Evolutionary conservation across 1,140 invertebrate species (phyloP).

Genomic region (Scaptomyza hsui): DNA sequence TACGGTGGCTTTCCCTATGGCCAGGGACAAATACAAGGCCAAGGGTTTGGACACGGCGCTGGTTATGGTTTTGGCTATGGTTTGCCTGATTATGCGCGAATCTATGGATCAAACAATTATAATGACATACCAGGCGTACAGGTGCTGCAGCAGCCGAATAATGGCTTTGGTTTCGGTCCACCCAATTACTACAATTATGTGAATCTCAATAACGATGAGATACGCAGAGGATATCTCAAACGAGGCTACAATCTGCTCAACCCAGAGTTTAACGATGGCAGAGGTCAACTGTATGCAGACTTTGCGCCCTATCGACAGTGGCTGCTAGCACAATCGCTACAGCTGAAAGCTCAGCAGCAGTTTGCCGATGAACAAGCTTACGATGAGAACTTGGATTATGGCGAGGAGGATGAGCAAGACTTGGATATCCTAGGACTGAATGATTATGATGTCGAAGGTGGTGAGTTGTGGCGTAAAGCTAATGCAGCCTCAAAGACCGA

Average conservation of each 20-base stretch:
- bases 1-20: not conserved
- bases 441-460: conserved; percentile 4
- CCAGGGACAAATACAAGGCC: not conserved
- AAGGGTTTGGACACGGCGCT: not conserved
- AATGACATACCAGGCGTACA: conserved; percentile 11
- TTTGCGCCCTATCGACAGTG: not conserved
- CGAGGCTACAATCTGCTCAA: not conserved
- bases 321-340: not conserved
- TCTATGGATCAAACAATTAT: conserved; percentile 1
- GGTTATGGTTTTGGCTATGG: not conserved
- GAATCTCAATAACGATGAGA: not conserved
- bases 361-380: not conserved
- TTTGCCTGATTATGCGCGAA: not conserved
- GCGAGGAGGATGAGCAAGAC: conserved; percentile 1
- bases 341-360: not conserved
- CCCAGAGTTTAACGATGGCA: too few species aligned
- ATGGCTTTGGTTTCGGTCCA: not conserved
- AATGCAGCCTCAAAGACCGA: not conserved
- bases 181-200: not conserved
- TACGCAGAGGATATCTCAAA: too few species aligned
- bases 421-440: not conserved
- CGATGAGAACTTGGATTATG: conserved; percentile 6
- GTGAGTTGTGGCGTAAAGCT: conserved; percentile 22
- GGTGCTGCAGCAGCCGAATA: not conserved
- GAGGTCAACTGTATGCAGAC: not conserved